Evolutionary conservation across 92 coral and sea anemone species (phyloP), one percentile per base, ranked within the genome.

Genomic region (Heteractis magnifica): DNA sequence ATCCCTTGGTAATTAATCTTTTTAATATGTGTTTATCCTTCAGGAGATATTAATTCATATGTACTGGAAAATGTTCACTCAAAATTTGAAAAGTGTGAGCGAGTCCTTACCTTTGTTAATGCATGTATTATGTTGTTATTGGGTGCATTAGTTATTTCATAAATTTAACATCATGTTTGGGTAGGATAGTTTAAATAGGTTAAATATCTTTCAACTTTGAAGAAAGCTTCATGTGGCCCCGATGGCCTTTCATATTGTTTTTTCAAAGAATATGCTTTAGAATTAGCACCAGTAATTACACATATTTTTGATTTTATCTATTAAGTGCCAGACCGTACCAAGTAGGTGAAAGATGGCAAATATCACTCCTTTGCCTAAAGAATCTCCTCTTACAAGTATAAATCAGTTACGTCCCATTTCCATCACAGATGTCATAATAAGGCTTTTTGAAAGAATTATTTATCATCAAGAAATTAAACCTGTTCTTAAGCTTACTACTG

Each of bases 211-310:
- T 68, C 49, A 68, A 21, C 73, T 23, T 68, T 68, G 49, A 20
- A 68, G 73, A 68, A 68, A 68, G 20, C 73, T 21, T 20, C 73
- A 68, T 68, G 49, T 68, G 73, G 73, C 20, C 73, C 49, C 4
- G 73, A 68, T 68, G 73, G 73, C 73, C 73, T 68, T 21, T 68
- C 73, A 0, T 62, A 62, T 62, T 62, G 21, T 21, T 21, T 23
- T 68, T 68, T 64, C 23, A 64, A 64, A 18, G 71, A 64, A 5
- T 64, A 64, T 19, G 26, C 71, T 19, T 64, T 64, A 64, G 13
- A 53, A 58, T 58, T 58, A 58, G 65, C 65, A 58, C 65, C 65
- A 11, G 65, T n/a, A 6, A 58, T 58, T 58, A 58, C 65, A 58
- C 15, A 58, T 58, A 58, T 58, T 11, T 58, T 58, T 58, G 4